Base-by-base conservation (phyloP, 2,797 vertebrate species). In the Acrocephalus scirpaceus region DNA sequence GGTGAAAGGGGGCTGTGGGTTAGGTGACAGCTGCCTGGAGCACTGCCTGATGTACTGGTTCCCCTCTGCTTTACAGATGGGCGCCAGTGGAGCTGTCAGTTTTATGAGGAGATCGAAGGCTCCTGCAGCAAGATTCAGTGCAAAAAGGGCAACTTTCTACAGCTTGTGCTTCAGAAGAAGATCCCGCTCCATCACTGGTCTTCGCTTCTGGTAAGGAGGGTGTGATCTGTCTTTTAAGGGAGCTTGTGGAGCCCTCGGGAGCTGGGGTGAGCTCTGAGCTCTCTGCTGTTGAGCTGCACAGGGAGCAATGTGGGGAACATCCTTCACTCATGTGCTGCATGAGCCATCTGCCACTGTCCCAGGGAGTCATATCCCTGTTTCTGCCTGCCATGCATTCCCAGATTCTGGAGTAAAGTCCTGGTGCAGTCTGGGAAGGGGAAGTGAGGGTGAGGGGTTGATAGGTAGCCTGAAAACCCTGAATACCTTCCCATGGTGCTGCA, bases 111-210 rank as follows among this genome's bases (percentile, higher is more conserved):
- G 94, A 99, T 99, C 8, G 99, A 99, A 95, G 97, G 99, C 51
- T 99, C 99, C 5, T 99, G 99, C 94, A 98, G 98, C 96, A 98
- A 99, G 97, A 93, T 99, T n/a, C 99, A 99, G 88, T 98, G 98
- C 97, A 99, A 99, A 79, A 99, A 99, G 88, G 98, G 99, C 64
- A 98, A 98, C 51, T 97, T 99, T 71, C 97, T 99, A 50, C 98
- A 99, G 40, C 97, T 99, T 61, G 97, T 98, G 53, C 97, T 99
- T 97, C 99, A 99, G 94, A 99, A 99, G 97, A 99, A 99, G 97
- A 99, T 99, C 88, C 99, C 99, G 27, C 98, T 99, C 92, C 98
- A 99, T 96, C 98, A 95, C 25, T 99, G 99, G 99, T 98, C 99
- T 80, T 98, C 98, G 1, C 98, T 99, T 45, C 98, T 98, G 98